These are phyloP conservation scores for Nannoperca obscura DNA, from an alignment of 2,797 vertebrate genomes.

Conservation along the genomic window DNA sequence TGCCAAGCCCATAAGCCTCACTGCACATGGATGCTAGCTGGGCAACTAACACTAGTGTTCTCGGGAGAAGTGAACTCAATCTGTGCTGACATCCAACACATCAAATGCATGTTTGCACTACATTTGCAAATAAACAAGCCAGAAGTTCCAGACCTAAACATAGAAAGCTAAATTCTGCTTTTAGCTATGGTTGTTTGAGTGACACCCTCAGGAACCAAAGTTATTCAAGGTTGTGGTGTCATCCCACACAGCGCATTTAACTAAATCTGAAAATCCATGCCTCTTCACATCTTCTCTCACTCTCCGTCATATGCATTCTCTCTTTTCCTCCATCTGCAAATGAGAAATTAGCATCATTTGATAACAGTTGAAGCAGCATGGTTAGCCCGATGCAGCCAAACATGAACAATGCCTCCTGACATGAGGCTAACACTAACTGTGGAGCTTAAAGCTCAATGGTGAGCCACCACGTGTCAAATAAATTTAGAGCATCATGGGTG, in stretches of 20 bases:
- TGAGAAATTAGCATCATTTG: constrained; percentile 27
- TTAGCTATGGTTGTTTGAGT: constrained; percentile 45
- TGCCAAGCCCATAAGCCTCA: constrained; percentile 84
- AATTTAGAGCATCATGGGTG: constrained; percentile 65
- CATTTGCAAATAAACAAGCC: constrained; percentile 56
- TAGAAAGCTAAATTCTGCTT: constrained; percentile 60
- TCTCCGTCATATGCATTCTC: background rate
- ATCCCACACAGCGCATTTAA: constrained; percentile 37
- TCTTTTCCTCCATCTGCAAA: background rate
- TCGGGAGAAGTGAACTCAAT: constrained; percentile 51
- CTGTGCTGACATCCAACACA: constrained; percentile 45
- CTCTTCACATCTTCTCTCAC: background rate
- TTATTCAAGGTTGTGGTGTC: constrained; percentile 46
- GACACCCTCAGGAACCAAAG: constrained; percentile 24
- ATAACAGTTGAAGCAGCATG: constrained; percentile 1
- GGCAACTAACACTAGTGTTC: constrained; percentile 18
- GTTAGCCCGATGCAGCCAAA: constrained; percentile 17
- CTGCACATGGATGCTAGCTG: constrained; percentile 13
- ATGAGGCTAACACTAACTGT: constrained; percentile 21
- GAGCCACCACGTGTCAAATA: constrained; percentile 59
- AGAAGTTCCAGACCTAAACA: constrained; percentile 61
- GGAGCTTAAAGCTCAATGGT: constrained; percentile 40
- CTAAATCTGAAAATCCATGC: constrained; percentile 8
- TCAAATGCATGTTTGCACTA: constrained; percentile 51
- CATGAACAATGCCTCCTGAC: constrained; percentile 21